phyloP scores from a whole-genome alignment of 2,113 vertebrate species.

The Sander vitreus region DNA sequence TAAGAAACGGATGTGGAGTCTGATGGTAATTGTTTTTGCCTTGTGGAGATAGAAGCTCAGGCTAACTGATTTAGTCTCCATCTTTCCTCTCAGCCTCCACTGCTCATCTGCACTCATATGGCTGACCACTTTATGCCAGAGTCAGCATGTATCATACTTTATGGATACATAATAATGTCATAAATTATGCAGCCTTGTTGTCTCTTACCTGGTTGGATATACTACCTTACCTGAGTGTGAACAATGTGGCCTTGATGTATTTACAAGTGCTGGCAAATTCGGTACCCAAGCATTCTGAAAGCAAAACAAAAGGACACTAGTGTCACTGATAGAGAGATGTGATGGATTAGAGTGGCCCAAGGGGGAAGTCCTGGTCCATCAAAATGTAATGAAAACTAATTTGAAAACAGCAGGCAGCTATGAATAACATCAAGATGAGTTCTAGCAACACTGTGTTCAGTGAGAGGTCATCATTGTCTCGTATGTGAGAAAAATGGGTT shows the following conservation, averaged over 20 bases:
- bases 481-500: conserved; percentile 66
- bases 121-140: conserved; percentile 15
- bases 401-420: conserved; percentile 69
- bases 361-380: conserved; percentile 76
- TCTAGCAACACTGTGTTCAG: conserved; percentile 51
- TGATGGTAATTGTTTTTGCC: conserved; percentile 67
- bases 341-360: conserved; percentile 74
- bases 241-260: background rate
- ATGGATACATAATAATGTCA: background rate
- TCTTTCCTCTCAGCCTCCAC: conserved; percentile 37
- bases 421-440: conserved; percentile 59
- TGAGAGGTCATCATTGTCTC: conserved; percentile 67
- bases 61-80: conserved; percentile 48
- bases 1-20: conserved; percentile 62
- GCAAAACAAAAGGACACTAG: conserved; percentile 63
- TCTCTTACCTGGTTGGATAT: conserved; percentile 2
- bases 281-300: conserved; percentile 8
- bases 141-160: conserved; percentile 13
- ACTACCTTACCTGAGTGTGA: background rate
- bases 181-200: background rate
- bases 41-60: conserved; percentile 47
- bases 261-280: conserved; percentile 23
- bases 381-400: conserved; percentile 81
- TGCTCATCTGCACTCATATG: conserved; percentile 27
- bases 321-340: conserved; percentile 61